Percentiles rank a stretch among this genome's conserved stretches.
phyloP scores from a whole-genome alignment of 2,113 vertebrate species.

The Heloderma charlesbogerti region DNA sequence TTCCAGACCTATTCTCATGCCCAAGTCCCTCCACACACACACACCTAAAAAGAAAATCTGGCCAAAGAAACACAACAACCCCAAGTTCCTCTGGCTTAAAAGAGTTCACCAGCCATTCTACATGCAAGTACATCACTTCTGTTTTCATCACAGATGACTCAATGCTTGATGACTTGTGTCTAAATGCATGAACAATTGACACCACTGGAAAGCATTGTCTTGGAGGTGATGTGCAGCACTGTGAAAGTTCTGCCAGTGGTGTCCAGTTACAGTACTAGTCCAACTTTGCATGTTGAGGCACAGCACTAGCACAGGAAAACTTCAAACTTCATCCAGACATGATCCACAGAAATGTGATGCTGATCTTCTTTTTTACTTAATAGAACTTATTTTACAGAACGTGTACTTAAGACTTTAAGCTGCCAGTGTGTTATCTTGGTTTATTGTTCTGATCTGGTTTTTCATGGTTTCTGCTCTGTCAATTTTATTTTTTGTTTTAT shows the following conservation, averaged over 20 bases:
- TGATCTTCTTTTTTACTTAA: not conserved
- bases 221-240: not conserved
- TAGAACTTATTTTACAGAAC: not conserved
- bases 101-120: not conserved
- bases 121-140: not conserved
- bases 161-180: not conserved
- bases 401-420: not conserved
- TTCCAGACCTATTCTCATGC: not conserved
- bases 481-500: not conserved
- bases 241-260: not conserved
- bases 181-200: not conserved
- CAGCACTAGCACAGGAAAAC: not conserved
- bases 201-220: not conserved
- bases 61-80: not conserved
- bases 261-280: not conserved
- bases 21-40: too few relatives aligned
- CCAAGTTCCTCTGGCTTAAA: not conserved
- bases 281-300: not conserved
- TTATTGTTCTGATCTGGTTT: not conserved
- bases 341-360: too few relatives aligned
- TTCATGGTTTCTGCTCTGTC: not conserved
- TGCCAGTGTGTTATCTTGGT: not conserved
- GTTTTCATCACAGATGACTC: not conserved
- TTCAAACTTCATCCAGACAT: not conserved
- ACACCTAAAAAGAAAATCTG: not conserved